A percentile compares a stretch with the other conserved stretches of the same genome.
Evolutionary conservation across 2,113 vertebrate species (phyloP).

Genomic region (Seriola quinqueradiata): DNA sequence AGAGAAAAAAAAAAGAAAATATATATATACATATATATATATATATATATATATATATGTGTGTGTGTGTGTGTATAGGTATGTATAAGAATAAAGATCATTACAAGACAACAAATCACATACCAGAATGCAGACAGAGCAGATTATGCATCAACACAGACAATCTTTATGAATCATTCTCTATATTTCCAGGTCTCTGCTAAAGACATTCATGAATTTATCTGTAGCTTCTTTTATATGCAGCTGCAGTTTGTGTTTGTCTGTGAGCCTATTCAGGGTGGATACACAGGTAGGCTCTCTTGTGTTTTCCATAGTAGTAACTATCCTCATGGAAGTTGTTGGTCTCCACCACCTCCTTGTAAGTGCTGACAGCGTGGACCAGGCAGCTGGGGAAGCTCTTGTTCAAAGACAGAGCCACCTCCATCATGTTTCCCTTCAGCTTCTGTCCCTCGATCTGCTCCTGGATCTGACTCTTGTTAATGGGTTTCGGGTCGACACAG

Average conservation of each 20-base stretch:
- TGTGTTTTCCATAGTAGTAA: conserved; percentile 83
- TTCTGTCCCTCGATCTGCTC: conserved; percentile 80
- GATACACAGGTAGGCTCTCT: conserved; percentile 80
- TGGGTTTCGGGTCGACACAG: conserved; percentile 77
- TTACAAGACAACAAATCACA: conserved; percentile 23
- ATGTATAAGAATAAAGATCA: not conserved
- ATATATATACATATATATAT: not conserved
- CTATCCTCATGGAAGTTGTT: conserved; percentile 85
- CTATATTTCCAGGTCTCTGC: conserved; percentile 21
- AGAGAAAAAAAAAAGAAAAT: not conserved
- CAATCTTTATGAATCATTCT: conserved; percentile 28
- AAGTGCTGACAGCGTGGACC: conserved; percentile 84
- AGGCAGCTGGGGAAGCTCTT: conserved; percentile 79
- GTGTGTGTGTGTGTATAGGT: too few species aligned
- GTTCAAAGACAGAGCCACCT: conserved; percentile 74
- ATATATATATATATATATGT: not conserved
- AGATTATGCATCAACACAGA: conserved; percentile 34
- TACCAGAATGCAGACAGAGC: conserved; percentile 18
- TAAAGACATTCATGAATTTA: conserved; percentile 43
- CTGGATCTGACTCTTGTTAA: conserved; percentile 80
- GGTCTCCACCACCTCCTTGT: conserved; percentile 83
- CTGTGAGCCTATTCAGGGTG: conserved; percentile 80
- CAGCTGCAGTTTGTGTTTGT: not conserved
- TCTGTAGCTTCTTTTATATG: not conserved
- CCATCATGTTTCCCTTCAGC: conserved; percentile 83